Conservation (phyloP, 2,113 vertebrate genomes). For the Puma concolor region DNA sequence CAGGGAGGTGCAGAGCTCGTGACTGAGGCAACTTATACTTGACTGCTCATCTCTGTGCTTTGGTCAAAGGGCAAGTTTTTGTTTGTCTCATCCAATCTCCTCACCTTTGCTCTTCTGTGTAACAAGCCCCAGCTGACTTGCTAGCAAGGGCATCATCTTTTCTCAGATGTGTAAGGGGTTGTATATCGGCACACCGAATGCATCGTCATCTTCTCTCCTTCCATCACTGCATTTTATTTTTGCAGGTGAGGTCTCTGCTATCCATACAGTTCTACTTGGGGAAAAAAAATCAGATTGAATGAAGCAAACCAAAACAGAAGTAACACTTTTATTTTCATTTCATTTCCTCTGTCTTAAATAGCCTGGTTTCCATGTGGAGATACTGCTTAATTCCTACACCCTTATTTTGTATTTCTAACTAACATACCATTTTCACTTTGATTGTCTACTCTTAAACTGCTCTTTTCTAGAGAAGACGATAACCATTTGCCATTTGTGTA, state of each 20-base stretch:
- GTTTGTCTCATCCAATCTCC: background rate
- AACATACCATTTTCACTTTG: background rate
- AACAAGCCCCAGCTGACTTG: background rate
- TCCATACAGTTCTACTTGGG: background rate
- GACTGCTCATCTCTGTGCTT: background rate
- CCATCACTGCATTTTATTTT: background rate
- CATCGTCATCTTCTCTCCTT: background rate
- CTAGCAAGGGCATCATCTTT: background rate
- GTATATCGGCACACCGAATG: background rate
- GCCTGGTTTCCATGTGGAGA: background rate
- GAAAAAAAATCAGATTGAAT: background rate
- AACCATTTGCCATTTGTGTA: background rate
- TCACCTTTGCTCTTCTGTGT: background rate
- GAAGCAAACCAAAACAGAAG: background rate
- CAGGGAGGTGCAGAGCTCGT: background rate
- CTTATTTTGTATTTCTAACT: background rate
- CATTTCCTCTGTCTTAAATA: background rate
- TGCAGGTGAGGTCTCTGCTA: background rate
- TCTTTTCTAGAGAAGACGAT: background rate
- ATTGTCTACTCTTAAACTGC: background rate
- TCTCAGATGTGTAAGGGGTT: background rate
- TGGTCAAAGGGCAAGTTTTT: background rate
- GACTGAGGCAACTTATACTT: fast-evolving
- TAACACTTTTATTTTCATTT: background rate
- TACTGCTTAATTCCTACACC: background rate